Conservation (phyloP, 2,113 vertebrate species). For the Hiodon tergisus region DNA sequence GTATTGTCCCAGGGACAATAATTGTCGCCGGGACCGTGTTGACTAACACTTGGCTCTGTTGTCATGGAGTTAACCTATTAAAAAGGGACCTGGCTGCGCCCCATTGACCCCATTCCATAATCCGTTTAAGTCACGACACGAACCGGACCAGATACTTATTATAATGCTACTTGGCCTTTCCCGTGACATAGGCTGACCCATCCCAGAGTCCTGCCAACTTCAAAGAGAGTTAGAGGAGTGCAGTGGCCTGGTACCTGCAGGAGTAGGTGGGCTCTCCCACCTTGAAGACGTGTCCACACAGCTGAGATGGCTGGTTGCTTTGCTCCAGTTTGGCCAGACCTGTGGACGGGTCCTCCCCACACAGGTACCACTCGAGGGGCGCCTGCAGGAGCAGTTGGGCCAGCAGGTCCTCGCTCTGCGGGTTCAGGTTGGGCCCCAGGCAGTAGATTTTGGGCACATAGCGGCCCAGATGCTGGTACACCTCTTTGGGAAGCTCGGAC, state of each 20-base stretch:
- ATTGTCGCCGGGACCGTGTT: not conserved
- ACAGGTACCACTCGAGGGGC: conserved; percentile 91
- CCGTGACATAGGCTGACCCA: not conserved
- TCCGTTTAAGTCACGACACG: not conserved
- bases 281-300: conserved; percentile 95
- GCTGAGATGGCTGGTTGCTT: conserved; percentile 82
- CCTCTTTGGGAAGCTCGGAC: conserved; percentile 77
- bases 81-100: not conserved
- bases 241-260: conserved; percentile 75
- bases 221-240: not conserved
- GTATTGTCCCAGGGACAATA: no score
- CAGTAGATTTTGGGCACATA: conserved; percentile 92
- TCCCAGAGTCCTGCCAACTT: conserved; percentile 7
- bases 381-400: conserved; percentile 79
- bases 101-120: conserved; percentile 11
- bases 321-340: conserved; percentile 83
- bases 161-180: not conserved
- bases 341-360: conserved; percentile 79
- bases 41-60: not conserved
- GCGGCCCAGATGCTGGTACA: conserved; percentile 80
- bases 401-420: conserved; percentile 82
- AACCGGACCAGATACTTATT: not conserved
- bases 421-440: conserved; percentile 74
- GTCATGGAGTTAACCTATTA: not conserved
- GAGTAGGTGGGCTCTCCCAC: conserved; percentile 96